A percentile compares a stretch with the other conserved stretches of the same genome.
Evolutionary conservation across 2,888 invertebrate genomes (phyloP).

Genomic region (Patella depressa): DNA sequence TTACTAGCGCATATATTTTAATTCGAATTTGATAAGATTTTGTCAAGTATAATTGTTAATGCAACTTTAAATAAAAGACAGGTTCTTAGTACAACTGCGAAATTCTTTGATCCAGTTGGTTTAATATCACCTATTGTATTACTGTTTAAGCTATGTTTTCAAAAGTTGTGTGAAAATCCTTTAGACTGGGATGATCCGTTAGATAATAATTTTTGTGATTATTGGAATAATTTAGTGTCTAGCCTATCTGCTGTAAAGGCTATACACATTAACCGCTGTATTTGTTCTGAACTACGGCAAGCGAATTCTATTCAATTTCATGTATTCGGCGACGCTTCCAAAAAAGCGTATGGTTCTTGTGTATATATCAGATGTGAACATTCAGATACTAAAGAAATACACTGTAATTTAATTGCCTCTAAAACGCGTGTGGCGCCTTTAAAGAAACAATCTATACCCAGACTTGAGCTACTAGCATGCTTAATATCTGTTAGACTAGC

Average conservation of each 20-base stretch:
- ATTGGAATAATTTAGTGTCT: constrained; percentile 4
- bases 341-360: neutral
- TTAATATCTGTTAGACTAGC: constrained; percentile 3
- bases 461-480: neutral
- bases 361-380: neutral
- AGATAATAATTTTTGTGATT: constrained; percentile 2
- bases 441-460: neutral
- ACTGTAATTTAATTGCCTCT: constrained; percentile 1
- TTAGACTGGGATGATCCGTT: neutral
- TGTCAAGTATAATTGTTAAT: neutral
- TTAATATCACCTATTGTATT: neutral
- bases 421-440: neutral
- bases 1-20: neutral
- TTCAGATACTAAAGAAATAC: neutral
- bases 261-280: neutral
- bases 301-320: constrained; percentile 6
- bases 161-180: neutral
- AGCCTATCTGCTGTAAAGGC: neutral
- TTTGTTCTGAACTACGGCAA: neutral
- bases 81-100: neutral
- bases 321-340: neutral
- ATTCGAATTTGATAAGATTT: neutral
- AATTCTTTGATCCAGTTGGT: neutral
- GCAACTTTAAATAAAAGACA: neutral
- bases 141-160: constrained; percentile 1